Conservation (phyloP, 2,113 vertebrate species). For the Gnathonemus echidnorhynchus region DNA sequence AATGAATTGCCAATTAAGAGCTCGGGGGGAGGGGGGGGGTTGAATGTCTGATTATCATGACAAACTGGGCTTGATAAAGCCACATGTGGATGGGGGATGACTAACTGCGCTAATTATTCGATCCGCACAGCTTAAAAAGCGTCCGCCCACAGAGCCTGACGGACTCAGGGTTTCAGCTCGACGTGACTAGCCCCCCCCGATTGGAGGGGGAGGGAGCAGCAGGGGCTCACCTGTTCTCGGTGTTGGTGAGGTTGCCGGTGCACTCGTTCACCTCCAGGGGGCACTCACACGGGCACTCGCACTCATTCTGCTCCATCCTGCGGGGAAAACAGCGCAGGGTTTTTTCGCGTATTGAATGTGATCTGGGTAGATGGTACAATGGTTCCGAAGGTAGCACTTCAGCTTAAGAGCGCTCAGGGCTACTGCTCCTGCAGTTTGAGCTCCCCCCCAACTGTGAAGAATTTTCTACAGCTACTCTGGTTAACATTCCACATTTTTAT, state of each 20-base stretch:
- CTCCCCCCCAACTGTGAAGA: not conserved
- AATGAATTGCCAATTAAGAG: constrained; percentile 19
- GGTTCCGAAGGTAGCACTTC: too few relatives aligned
- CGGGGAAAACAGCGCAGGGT: not conserved
- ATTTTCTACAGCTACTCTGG: not conserved
- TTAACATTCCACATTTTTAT: not conserved
- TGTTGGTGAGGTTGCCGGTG: constrained; percentile 92
- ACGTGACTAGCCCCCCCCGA: not conserved
- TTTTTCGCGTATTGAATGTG: not conserved
- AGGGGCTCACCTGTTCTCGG: constrained; percentile 79
- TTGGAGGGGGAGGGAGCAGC: not conserved
- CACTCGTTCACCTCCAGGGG: constrained; percentile 97
- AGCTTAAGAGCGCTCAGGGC: not conserved
- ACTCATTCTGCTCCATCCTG: constrained; percentile 98
- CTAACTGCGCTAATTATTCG: constrained; percentile 12
- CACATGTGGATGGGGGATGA: constrained; percentile 15
- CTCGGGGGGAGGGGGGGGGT: not conserved
- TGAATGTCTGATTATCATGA: constrained; percentile 16
- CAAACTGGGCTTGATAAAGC: constrained; percentile 13
- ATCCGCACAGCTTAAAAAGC: not conserved
- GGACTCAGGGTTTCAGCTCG: not conserved
- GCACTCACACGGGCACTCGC: constrained; percentile 96
- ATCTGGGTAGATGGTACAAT: not conserved
- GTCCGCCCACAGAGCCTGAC: not conserved
- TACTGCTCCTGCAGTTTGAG: not conserved